Evolutionary conservation across 1,140 invertebrate species (phyloP).

Genomic region (Papilio aristodemus): DNA sequence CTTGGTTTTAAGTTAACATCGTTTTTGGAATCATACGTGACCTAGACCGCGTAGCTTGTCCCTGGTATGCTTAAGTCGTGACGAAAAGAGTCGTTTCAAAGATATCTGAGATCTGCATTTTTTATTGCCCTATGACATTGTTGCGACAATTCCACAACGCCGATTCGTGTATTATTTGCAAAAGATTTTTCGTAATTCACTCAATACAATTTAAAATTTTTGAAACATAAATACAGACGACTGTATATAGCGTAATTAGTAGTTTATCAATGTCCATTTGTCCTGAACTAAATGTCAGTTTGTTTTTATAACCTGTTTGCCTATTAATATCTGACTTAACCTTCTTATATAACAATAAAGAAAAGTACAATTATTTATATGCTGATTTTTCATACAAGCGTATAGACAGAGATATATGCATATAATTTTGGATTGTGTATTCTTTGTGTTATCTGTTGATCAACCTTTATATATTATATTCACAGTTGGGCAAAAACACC

Average conservation of each 20-base stretch:
- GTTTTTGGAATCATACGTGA: slow-evolving; percentile 15
- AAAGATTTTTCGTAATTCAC: not conserved
- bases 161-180: slow-evolving; percentile 12
- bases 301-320: slow-evolving; percentile 20
- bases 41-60: slow-evolving; percentile 12
- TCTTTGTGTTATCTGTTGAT: too few species aligned
- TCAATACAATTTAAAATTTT: not conserved
- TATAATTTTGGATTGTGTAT: too few species aligned
- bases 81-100: slow-evolving; percentile 23
- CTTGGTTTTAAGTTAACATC: slow-evolving; percentile 1
- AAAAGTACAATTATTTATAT: too few species aligned
- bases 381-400: too few species aligned
- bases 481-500: too few species aligned
- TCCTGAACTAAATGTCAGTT: slow-evolving; percentile 14
- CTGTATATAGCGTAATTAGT: not conserved
- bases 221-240: not conserved
- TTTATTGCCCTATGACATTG: slow-evolving; percentile 26
- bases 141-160: slow-evolving; percentile 11
- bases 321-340: slow-evolving; percentile 13
- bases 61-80: slow-evolving; percentile 20
- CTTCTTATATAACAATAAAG: slow-evolving; percentile 5
- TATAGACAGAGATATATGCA: too few species aligned
- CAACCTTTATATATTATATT: too few species aligned
- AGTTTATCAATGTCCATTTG: not conserved
- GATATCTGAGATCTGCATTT: slow-evolving; percentile 27